Percentiles rank a stretch among this genome's conserved stretches.
These are phyloP conservation scores for Acipenser oxyrinchus DNA, from an alignment of 2,797 vertebrate genomes.

Conservation along the genomic window DNA sequence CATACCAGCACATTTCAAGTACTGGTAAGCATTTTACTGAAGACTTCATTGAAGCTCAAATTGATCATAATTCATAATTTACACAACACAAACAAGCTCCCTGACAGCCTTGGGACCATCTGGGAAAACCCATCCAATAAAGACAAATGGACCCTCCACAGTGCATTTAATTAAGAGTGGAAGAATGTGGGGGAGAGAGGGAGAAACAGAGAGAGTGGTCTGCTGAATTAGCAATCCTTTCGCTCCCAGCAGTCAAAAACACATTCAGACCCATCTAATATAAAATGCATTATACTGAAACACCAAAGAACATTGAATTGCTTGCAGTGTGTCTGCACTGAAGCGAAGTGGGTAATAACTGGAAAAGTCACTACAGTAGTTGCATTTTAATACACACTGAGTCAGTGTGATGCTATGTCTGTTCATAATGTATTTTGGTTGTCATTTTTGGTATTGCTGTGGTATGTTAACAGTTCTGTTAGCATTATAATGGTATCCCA, in stretches of 20 bases:
- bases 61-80: constrained; percentile 9
- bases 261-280: constrained; percentile 9
- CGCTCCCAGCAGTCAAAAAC: constrained; percentile 14
- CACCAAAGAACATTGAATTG: neutral
- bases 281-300: constrained; percentile 7
- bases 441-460: too few species aligned
- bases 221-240: constrained; percentile 11
- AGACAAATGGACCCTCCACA: neutral
- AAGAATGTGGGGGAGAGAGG: neutral
- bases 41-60: neutral
- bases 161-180: constrained; percentile 12
- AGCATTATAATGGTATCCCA: too few species aligned
- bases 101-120: constrained; percentile 6
- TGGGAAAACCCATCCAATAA: constrained; percentile 9
- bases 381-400: too few species aligned
- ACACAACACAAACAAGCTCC: neutral
- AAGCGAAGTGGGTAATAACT: too few species aligned
- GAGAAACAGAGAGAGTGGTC: neutral
- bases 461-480: too few species aligned
- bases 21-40: constrained; percentile 12
- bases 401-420: too few species aligned
- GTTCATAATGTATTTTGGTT: too few species aligned
- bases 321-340: too few species aligned
- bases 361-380: too few species aligned
- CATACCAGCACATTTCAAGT: constrained; percentile 15